Base-by-base conservation (phyloP, 2,888 invertebrate genomes). In the Yponomeuta evonymella region DNA sequence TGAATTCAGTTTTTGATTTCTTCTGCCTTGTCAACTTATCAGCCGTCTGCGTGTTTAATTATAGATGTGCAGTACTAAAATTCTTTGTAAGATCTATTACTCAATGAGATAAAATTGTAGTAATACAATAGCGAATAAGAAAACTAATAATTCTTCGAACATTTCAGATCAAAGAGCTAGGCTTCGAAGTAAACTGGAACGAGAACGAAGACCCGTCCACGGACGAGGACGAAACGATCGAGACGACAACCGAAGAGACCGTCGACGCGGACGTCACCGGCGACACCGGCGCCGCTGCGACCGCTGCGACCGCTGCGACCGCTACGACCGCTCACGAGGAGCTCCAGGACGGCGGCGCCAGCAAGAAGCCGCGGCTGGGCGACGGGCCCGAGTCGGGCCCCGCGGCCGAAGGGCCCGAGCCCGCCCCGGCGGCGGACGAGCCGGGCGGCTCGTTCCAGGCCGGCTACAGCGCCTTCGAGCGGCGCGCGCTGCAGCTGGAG, bases 391-490 rank as follows among this genome's bases (percentile, higher is more conserved):
- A 77, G 76, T 9, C 33, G 15, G n/a, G n/a, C 12, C n/a, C 58
- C 11, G 58, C n/a, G 36, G 74, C 77, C 23, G 76, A 74, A 66
- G 70, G 75, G 68, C 72, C 76, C 69, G 15, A 15, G 84, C 87
- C 9, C 1, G n/a, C 23, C 10, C 29, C 29, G 9, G n/a, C 29
- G 29, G 9, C 23, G n/a, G 64, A 2, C 23, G 15, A 58, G 51
- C 51, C 29, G 29, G 33, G 29, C 30, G 65, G 30, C 29, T 93
- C 93, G 79, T 94, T 94, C 79, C 93, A 94, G 75, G 80, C 89
- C 67, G 89, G 88, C 1, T 93, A 93, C 78, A 84, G 88, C 68
- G 90, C 89, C 71, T 86, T 93, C 74, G 93, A 91, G 74, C 76
- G 77, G 70, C 89, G 90, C 89, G 87, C 87, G 2, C 79, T 78